Evolutionary conservation across 2,888 invertebrate species (phyloP), one percentile per base, ranked within the genome.

Genomic region (Eristalinus sepulchralis): DNA sequence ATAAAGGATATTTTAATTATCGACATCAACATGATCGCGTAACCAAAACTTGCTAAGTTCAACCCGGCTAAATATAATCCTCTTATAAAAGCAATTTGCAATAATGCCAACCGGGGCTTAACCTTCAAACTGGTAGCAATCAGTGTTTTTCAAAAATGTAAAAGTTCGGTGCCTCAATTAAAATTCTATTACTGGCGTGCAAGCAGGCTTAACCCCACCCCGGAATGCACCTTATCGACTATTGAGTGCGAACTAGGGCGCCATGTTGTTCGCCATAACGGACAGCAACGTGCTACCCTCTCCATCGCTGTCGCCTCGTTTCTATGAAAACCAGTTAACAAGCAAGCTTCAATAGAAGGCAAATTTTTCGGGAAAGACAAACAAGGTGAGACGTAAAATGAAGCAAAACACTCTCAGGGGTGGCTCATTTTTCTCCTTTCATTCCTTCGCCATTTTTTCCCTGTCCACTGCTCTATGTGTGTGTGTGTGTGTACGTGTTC

Each of bases 321-420:
- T 2, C 27, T 27, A 3, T 47, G 47, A 17, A 47, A 62, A 63
- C 73, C 63, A 86, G 60, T 79, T 75, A 79, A 86, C 67, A 72
- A 67, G 31, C 68, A 64, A 78, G 77, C 67, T 68, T 47, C 34
- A 86, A 75, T 66, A 70, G 72, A 85, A 73, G 70, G 70, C 53
- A 78, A 81, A 75, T 68, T 81, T 68, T 81, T 57, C 33, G 83
- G 83, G 70, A 60, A 86, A 78, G 66, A 75, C 73, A 86, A 79
- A 70, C 68, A 78, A 81, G 39, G 31, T 33, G 59, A 72, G 57
- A 33, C 62, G n/a, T 13, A 63, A 47, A 59, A 36, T 36, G 10
- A 62, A 72, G 53, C 57, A 47, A 24, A 66, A 70, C 64, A 70
- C 73, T 82, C 53, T 47, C 31, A 57, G 78, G 78, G 64, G 73